Base-by-base conservation (phyloP, 2,113 vertebrate genomes). In the Arvicanthis niloticus region DNA sequence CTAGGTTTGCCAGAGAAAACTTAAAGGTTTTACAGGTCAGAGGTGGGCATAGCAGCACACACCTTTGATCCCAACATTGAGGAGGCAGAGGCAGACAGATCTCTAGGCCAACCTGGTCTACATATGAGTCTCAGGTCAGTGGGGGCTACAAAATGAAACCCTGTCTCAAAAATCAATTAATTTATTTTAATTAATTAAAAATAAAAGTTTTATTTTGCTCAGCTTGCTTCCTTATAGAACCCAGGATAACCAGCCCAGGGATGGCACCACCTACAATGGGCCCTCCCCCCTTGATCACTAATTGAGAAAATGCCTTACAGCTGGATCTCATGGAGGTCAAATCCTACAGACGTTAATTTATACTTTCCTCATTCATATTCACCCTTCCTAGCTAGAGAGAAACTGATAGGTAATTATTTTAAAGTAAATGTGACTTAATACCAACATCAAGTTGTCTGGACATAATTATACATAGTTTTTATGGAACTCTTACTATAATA, bases 381-480 rank as follows among this genome's bases (percentile, higher is more conserved):
- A 31, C 65, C 65, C 65, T 67, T 48, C 48, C 53, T 82, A 58
- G 45, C 11, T 67, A 67, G 6, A 93, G 40, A 85, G 40, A 91
- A 94, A 86, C 15, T 3, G 2, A 48, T 12, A 60, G 45, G 19
- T 56, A 81, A 56, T 45, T 75, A 68, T 45, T 89, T 12, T 48
- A 73, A 80, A 96, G 70, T 75, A 80, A 56, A 40, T 95, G n/a
- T 48, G n/a, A 17, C 22, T 70, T 70, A 88, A 91, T 87, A 89
- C 6, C 89, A 94, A 81, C 67, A 80, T 53, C 86, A 94, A 95
- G 62, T 29, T 51, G 68, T 26, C 3, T 88, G 42, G 45, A 80
- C 19, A 91, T 62, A 87, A 45, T 76, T 85, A 76, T 42, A 34
- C 77, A 84, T 29, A n/a, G 60, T 81, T 75, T 82, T 73, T 72